Evolutionary conservation across 2,888 invertebrate species (phyloP), one percentile per base, ranked within the genome.

Genomic region (Dryomyza anilis): DNA sequence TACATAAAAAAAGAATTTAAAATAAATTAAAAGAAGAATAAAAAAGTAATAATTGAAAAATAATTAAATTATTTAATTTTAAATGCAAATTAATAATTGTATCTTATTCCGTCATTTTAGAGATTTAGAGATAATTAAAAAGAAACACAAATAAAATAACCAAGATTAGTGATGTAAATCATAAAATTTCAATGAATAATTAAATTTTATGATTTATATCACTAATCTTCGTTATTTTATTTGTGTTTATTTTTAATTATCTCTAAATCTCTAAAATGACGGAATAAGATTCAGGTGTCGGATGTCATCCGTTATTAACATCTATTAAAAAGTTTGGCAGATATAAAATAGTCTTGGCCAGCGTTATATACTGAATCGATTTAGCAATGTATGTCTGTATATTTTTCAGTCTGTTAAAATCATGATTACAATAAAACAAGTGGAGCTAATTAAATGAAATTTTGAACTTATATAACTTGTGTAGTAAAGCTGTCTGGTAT

Each of bases 21-120:
- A n/a, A 55, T 66, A 48, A 53, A 55, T 39, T 10, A 53, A 43
- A 48, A 66, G 23, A 55, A 55, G 50, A 55, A 7, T 33, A 23
- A 21, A 25, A 53, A 45, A 30, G 33, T 33, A 12, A 33, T 33
- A 33, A 33, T 33, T 33, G 6, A 33, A 33, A 33, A 33, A 33
- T 33, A 33, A 33, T 33, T 8, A 33, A 33, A 33, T 33, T 33
- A 33, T 8, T 33, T 8, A 33, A 33, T 12, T 8, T 12, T 8
- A 33, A 33, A 33, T 8, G 12, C 12, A 33, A 8, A 8, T 33
- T 8, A 33, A 33, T 8, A 33, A 33, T 8, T 33, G 6, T 8
- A 33, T 33, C 12, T 33, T 6, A 33, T 8, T 8, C 33, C 12
- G 6, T 8, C 12, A 8, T 12, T 6, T 33, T 33, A 33, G 6